Percentiles rank a stretch among this genome's conserved stretches.
Conservation (phyloP, 2,113 vertebrate genomes). For the Vicugna pacos region DNA sequence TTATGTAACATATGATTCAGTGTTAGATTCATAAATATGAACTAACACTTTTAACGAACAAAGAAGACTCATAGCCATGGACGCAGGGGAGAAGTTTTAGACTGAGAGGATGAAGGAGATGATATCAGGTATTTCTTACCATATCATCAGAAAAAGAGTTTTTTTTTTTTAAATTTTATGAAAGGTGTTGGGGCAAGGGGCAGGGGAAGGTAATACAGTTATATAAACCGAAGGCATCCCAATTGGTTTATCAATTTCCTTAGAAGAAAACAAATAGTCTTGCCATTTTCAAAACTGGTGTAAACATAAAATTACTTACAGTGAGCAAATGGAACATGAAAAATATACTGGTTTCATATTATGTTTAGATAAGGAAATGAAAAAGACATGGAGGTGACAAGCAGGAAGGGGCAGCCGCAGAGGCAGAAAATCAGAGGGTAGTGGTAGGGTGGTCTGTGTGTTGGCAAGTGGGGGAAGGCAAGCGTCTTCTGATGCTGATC, state of each 20-base stretch:
- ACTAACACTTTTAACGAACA: no score
- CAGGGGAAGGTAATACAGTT: background rate
- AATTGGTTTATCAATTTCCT: background rate
- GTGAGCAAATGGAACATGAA: background rate
- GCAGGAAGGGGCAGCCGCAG: background rate
- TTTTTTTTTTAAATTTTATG: no score
- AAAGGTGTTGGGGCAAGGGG: background rate
- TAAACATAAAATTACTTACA: background rate
- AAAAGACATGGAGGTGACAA: background rate
- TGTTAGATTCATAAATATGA: no score
- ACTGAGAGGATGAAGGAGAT: no score
- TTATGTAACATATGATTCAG: no score
- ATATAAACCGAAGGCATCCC: background rate
- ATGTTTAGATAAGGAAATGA: background rate
- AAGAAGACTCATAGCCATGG: no score
- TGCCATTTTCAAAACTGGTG: background rate
- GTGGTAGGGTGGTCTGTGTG: background rate
- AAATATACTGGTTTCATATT: background rate
- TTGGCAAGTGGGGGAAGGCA: background rate
- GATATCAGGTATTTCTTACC: no score
- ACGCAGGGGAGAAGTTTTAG: no score
- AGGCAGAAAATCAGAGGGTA: background rate
- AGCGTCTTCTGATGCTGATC: background rate
- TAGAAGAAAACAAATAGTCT: background rate
- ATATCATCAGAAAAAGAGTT: no score